These are phyloP conservation scores for Oenanthe oenanthe DNA, from an alignment of 2,113 vertebrate genomes.

Conservation along the genomic window DNA sequence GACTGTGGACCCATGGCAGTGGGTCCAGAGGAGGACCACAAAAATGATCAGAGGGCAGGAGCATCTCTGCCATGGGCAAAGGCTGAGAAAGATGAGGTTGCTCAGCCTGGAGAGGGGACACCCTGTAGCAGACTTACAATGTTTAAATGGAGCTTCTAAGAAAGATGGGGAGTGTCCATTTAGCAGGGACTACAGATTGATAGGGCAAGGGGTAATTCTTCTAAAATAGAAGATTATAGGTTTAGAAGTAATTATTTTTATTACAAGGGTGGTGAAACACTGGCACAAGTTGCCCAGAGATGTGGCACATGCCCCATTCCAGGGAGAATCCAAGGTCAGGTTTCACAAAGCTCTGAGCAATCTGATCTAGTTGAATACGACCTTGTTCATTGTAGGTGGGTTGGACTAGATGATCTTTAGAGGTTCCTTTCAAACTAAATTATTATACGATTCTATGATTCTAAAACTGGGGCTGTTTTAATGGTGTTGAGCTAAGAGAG, in stretches of 20 bases:
- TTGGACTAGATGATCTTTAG: not conserved
- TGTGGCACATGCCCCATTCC: not conserved
- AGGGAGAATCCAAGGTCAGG: not conserved
- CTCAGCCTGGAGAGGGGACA: not conserved
- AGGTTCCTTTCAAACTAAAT: not conserved
- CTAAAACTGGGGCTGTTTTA: not conserved
- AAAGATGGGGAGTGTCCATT: not conserved
- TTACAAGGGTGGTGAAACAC: not conserved
- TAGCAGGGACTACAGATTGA: not conserved
- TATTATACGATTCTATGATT: not conserved
- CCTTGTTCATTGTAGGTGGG: accelerated
- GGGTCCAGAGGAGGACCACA: not conserved
- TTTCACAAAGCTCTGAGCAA: not conserved
- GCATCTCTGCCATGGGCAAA: not conserved
- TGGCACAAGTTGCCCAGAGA: not conserved
- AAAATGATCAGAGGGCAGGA: not conserved
- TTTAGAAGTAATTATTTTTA: not conserved
- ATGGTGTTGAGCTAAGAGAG: not conserved
- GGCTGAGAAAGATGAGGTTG: not conserved
- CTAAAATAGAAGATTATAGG: not conserved
- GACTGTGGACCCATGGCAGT: too few relatives aligned
- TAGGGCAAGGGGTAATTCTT: not conserved
- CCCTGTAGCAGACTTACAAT: not conserved
- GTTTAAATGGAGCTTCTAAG: not conserved
- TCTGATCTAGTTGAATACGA: not conserved